Evolutionary conservation across 2,113 vertebrate genomes (phyloP).

Genomic region (Pygathrix nemaeus): DNA sequence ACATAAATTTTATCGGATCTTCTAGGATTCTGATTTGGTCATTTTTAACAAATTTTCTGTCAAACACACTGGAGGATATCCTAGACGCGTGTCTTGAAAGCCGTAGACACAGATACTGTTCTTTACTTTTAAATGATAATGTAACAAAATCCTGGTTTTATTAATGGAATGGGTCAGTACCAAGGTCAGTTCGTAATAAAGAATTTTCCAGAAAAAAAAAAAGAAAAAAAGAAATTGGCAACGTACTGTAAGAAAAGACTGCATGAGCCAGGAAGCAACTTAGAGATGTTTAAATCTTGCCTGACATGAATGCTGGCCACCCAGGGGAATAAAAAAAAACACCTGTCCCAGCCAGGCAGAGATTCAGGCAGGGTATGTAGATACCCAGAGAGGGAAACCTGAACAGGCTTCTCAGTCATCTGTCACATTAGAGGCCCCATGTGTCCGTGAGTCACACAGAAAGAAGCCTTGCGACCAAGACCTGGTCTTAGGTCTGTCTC

Average conservation of each 20-base stretch:
- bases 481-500: background rate
- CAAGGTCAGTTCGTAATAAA: slow-evolving; percentile 69
- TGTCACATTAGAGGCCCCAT: background rate
- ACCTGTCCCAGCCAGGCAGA: slow-evolving; percentile 4
- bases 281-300: slow-evolving; percentile 67
- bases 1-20: background rate
- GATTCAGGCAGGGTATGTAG: background rate
- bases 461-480: background rate
- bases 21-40: background rate
- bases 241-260: slow-evolving; percentile 50
- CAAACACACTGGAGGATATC: slow-evolving; percentile 18
- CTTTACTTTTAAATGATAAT: slow-evolving; percentile 56
- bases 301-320: slow-evolving; percentile 67
- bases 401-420: background rate
- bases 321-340: slow-evolving; percentile 31
- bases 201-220: slow-evolving; percentile 49
- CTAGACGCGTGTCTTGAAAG: slow-evolving; percentile 21
- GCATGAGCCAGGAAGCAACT: slow-evolving; percentile 56
- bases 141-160: slow-evolving; percentile 62
- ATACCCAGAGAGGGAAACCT: background rate
- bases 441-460: background rate
- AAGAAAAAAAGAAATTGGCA: slow-evolving; percentile 46
- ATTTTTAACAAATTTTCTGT: slow-evolving; percentile 51
- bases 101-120: slow-evolving; percentile 27
- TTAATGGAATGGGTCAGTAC: slow-evolving; percentile 51